Base-by-base conservation (phyloP, 2,113 vertebrate genomes). In the Serilophus lunatus region DNA sequence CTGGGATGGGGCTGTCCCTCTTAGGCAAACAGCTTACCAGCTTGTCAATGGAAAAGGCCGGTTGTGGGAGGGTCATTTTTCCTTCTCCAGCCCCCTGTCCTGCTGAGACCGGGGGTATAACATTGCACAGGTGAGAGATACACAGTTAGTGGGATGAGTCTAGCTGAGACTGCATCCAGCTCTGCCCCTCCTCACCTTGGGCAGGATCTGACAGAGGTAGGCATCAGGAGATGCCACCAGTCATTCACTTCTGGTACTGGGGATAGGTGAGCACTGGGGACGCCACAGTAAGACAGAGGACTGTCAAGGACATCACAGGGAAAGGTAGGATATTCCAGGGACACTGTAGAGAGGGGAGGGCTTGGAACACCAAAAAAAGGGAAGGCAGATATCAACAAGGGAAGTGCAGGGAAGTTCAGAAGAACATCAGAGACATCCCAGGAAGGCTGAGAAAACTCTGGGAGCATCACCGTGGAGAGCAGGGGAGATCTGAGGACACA, bases 71-170 rank as follows among this genome's bases (percentile, higher is more conserved):
- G 23, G 13, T n/a, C n/a, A 42, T 24, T 3, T 28, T 63, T 77
- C 14, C 15, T 13, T 68, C 7, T 16, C 15, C 36, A 49, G 14
- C 24, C 22, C 57, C 18, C 12, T 53, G 17, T n/a, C 23, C 50
- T 60, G 28, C 14, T 25, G 64, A 65, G 10, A 57, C 18, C 1
- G 2, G 8, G 33, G 33, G 8, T 29, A 25, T 26, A 10, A 13
- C 33, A 47, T 4, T 44, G n/a, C 68, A 17, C 12, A 19, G 25
- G 12, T 1, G 0, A 28, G 35, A 33, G 45, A 23, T 36, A 45
- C 2, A 0, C 35, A 24, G 45, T 1, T 17, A 9, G 18, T 29
- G 35, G 13, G 5, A 57, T 64, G 24, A 90, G 12, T 28, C n/a
- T 53, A 51, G 17, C 12, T 42, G 26, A 51, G 22, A n/a, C 26